A percentile compares a stretch with the other conserved stretches of the same genome.
Evolutionary conservation across 1,140 invertebrate species (phyloP).

Genomic region (Eumeta japonica): DNA sequence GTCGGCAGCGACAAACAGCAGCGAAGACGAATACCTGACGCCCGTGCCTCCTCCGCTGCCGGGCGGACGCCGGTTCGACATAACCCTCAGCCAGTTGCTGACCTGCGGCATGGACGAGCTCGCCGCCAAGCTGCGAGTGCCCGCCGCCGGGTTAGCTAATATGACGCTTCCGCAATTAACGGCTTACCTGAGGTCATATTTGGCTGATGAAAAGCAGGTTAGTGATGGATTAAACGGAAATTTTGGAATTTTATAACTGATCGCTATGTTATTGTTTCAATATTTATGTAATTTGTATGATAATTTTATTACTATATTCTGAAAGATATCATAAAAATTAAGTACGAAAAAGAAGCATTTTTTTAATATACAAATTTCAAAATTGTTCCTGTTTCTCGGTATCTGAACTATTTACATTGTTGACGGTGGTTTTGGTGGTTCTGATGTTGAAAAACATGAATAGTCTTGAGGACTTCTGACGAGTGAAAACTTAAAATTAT

Average conservation of each 20-base stretch:
- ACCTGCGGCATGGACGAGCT: constrained; percentile 77
- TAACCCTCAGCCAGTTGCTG: constrained; percentile 78
- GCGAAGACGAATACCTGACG: constrained; percentile 66
- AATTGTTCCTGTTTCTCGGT: too few species aligned
- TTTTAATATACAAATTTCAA: too few species aligned
- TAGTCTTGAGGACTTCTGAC: too few species aligned
- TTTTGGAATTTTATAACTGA: constrained; percentile 12
- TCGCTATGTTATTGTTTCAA: constrained; percentile 10
- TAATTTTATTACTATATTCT: too few species aligned
- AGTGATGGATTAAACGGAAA: too few species aligned
- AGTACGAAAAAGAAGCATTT: too few species aligned
- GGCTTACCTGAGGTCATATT: constrained; percentile 69
- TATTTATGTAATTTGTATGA: background rate
- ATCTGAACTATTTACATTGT: too few species aligned
- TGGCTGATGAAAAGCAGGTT: constrained; percentile 60
- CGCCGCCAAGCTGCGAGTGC: constrained; percentile 72
- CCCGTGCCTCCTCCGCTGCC: constrained; percentile 54
- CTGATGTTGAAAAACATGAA: too few species aligned
- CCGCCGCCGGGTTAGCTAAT: constrained; percentile 72
- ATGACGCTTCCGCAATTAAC: constrained; percentile 84
- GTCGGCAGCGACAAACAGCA: constrained; percentile 31
- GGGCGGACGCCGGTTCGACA: constrained; percentile 58
- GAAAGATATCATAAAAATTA: too few species aligned
- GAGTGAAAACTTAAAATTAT: too few species aligned
- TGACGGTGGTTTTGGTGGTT: too few species aligned